Evolutionary conservation across 2,113 vertebrate species (phyloP).

Genomic region (Bos indicus): DNA sequence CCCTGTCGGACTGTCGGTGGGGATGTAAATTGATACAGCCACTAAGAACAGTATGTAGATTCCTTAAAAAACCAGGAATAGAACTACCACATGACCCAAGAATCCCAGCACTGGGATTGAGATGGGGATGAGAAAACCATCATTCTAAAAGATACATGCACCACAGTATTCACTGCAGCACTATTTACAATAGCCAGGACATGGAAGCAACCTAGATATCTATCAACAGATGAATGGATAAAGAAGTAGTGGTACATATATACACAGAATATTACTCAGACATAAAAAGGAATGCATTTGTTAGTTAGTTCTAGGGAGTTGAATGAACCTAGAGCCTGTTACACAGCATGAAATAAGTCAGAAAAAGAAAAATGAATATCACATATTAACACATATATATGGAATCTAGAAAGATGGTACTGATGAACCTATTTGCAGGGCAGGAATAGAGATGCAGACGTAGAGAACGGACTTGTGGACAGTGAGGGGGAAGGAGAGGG

Average conservation of each 20-base stretch:
- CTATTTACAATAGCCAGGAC: background rate
- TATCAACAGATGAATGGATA: background rate
- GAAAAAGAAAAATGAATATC: background rate
- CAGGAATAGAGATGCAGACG: background rate
- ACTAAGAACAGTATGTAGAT: background rate
- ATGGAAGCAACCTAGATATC: background rate
- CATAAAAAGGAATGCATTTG: background rate
- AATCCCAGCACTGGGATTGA: no score
- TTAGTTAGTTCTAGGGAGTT: background rate
- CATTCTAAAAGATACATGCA: background rate
- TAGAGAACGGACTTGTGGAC: background rate
- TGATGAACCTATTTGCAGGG: background rate
- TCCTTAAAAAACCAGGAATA: background rate
- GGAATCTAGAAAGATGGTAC: background rate
- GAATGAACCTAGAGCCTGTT: background rate
- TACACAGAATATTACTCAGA: background rate
- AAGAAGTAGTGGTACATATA: background rate
- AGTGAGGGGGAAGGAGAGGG: background rate
- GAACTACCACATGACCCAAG: background rate
- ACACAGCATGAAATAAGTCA: background rate
- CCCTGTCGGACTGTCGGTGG: fast-evolving
- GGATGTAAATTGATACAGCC: background rate
- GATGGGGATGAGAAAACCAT: no score
- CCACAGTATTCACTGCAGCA: background rate
- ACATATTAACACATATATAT: background rate